Conservation (phyloP, 2,888 invertebrate genomes). For the Drosophila acutilabella region DNA sequence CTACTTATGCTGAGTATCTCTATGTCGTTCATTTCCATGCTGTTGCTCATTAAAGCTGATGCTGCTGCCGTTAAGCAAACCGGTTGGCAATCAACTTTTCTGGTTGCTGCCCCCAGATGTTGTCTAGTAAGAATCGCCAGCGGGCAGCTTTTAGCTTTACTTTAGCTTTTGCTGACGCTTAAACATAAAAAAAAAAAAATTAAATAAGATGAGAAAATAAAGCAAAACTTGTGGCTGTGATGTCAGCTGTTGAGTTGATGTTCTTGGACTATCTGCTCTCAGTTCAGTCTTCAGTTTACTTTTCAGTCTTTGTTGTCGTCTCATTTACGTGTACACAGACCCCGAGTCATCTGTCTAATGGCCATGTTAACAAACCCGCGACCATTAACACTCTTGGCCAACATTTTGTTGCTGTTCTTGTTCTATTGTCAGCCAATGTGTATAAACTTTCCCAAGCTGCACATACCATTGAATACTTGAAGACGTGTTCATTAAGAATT, state of each 20-base stretch:
- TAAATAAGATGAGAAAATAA: too few species aligned
- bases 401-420: background rate
- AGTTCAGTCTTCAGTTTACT: constrained; percentile 9
- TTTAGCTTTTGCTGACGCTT: constrained; percentile 24
- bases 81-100: constrained; percentile 64
- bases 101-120: constrained; percentile 37
- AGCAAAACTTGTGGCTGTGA: constrained; percentile 32
- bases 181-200: background rate
- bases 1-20: background rate
- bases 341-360: constrained; percentile 50
- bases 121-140: constrained; percentile 60
- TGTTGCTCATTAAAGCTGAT: background rate
- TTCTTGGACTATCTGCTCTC: constrained; percentile 19
- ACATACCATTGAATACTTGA: constrained; percentile 14
- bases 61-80: constrained; percentile 45
- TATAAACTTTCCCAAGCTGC: constrained; percentile 6
- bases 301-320: constrained; percentile 17
- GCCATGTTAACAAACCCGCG: constrained; percentile 60
- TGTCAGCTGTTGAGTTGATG: constrained; percentile 42
- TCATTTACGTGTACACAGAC: constrained; percentile 31
- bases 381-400: constrained; percentile 56
- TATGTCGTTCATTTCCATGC: background rate
- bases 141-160: constrained; percentile 32
- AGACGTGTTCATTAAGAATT: constrained; percentile 25
- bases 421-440: background rate